A percentile compares a stretch with the other conserved stretches of the same genome.
phyloP scores from a whole-genome alignment of 2,113 vertebrate genomes.

The Symphodus melops region DNA sequence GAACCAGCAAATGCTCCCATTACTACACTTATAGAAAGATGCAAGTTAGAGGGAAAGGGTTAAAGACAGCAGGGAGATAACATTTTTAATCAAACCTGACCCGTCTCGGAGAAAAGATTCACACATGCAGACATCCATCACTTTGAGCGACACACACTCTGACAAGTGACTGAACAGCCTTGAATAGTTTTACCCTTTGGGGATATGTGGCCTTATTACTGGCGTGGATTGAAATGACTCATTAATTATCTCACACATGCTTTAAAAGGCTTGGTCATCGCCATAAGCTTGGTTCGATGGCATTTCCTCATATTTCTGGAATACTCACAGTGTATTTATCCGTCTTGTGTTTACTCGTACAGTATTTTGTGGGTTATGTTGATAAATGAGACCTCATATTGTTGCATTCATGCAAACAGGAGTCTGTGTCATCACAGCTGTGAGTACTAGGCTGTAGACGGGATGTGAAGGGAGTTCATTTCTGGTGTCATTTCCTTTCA shows the following conservation, averaged over 20 bases:
- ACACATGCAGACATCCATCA: slow-evolving; percentile 52
- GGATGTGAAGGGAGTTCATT: slow-evolving; percentile 62
- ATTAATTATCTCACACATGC: slow-evolving; percentile 59
- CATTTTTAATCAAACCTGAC: slow-evolving; percentile 66
- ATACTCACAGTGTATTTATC: neutral
- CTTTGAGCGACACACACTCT: slow-evolving; percentile 67
- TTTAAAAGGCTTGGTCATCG: slow-evolving; percentile 40
- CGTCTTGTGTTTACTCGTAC: neutral
- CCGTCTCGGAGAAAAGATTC: slow-evolving; percentile 15
- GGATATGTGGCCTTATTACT: slow-evolving; percentile 72
- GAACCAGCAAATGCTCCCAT: slow-evolving; percentile 48
- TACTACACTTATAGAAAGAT: slow-evolving; percentile 48
- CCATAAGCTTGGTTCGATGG: slow-evolving; percentile 9
- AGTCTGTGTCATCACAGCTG: slow-evolving; percentile 20
- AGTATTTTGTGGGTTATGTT: slow-evolving; percentile 8
- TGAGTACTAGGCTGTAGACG: slow-evolving; percentile 46
- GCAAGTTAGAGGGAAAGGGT: slow-evolving; percentile 18
- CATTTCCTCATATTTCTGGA: slow-evolving; percentile 10
- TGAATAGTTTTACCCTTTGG: slow-evolving; percentile 67
- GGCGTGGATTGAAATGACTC: slow-evolving; percentile 62
- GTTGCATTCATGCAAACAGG: slow-evolving; percentile 23
- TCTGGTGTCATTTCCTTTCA: slow-evolving; percentile 64
- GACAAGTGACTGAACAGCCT: slow-evolving; percentile 66
- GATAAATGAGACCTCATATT: slow-evolving; percentile 18
- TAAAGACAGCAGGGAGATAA: slow-evolving; percentile 36